A percentile compares a stretch with the other conserved stretches of the same genome.
Evolutionary conservation across 2,113 vertebrate genomes (phyloP).

Genomic region (Centrocercus urophasianus): DNA sequence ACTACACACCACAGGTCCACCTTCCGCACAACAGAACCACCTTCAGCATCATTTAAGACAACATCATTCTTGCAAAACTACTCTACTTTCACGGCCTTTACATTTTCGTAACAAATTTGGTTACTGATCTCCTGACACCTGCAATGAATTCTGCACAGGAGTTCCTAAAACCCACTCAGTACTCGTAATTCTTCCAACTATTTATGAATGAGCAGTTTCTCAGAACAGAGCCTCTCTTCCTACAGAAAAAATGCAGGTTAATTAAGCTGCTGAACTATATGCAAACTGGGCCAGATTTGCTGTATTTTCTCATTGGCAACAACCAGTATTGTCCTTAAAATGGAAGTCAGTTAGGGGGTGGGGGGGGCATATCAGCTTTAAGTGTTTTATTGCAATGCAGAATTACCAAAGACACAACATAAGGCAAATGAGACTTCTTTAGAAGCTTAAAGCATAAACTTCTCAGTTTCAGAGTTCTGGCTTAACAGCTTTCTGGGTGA

Average conservation of each 20-base stretch:
- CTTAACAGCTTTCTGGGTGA: slow-evolving; percentile 17
- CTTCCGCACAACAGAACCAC: neutral
- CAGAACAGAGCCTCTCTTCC: neutral
- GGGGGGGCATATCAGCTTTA: neutral
- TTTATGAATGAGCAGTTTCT: neutral
- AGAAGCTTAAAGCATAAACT: slow-evolving; percentile 30
- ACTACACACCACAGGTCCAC: neutral
- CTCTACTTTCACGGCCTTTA: neutral
- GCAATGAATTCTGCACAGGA: neutral
- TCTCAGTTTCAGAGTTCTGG: slow-evolving; percentile 14
- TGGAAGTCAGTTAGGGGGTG: neutral
- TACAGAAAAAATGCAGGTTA: neutral
- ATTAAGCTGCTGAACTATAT: neutral
- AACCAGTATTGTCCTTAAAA: neutral
- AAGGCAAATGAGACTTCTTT: neutral
- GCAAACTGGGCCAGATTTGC: neutral
- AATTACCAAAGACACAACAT: slow-evolving; percentile 19
- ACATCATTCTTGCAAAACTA: neutral
- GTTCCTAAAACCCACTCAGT: neutral
- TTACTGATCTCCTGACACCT: neutral
- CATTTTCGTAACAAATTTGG: neutral
- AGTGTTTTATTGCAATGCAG: neutral
- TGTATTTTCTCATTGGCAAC: neutral
- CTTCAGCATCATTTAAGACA: neutral
- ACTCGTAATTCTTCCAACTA: neutral